phyloP scores from a whole-genome alignment of 2,797 vertebrate genomes.

The Streptopelia turtur region DNA sequence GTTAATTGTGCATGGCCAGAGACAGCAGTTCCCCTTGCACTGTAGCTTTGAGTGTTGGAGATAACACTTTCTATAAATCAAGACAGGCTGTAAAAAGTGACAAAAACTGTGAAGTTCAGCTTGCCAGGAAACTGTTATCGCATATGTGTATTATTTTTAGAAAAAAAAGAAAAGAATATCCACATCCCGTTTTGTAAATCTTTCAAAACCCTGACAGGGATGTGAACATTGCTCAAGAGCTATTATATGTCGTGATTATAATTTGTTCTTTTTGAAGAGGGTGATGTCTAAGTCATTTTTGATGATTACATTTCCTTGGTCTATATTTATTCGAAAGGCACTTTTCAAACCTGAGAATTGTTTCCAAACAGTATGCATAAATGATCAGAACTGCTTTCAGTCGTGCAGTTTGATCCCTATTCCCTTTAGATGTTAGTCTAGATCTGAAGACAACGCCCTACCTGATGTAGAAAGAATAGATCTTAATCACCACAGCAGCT shows the following conservation, averaged over 20 bases:
- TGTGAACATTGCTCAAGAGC: constrained; percentile 4
- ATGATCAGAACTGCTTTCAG: constrained; percentile 35
- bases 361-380: constrained; percentile 51
- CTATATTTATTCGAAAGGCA: neutral
- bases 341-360: constrained; percentile 49
- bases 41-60: neutral
- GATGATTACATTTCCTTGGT: constrained; percentile 40
- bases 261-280: constrained; percentile 56
- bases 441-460: neutral
- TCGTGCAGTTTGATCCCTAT: neutral
- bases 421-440: constrained; percentile 16
- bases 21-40: constrained; percentile 5
- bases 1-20: constrained; percentile 33
- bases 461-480: neutral
- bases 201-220: constrained; percentile 22
- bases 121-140: constrained; percentile 4
- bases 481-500: neutral
- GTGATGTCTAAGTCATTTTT: neutral
- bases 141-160: neutral
- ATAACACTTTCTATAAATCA: constrained; percentile 51
- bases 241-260: constrained; percentile 12
- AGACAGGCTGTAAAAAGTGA: constrained; percentile 39
- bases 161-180: neutral
- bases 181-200: neutral
- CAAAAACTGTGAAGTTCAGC: constrained; percentile 54